Conservation (phyloP, 2,113 vertebrate species). For the Acrocephalus arundinaceus region DNA sequence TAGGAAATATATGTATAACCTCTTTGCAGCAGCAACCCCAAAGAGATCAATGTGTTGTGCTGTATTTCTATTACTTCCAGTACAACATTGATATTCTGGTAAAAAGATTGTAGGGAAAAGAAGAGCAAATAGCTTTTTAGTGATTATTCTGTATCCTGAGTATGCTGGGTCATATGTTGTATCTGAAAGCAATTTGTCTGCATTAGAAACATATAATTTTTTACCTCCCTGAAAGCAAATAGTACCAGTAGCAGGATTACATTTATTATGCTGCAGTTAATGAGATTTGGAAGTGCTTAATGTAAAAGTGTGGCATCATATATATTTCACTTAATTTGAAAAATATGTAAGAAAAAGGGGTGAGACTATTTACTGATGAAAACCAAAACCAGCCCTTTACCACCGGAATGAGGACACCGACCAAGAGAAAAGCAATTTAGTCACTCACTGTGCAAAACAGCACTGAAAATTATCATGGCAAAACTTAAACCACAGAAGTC, state of each 20-base stretch:
- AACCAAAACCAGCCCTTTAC: not conserved
- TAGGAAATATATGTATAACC: not conserved
- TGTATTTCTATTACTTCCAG: not conserved
- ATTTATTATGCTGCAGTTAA: slow-evolving; percentile 4
- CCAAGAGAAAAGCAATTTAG: not conserved
- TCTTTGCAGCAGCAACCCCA: not conserved
- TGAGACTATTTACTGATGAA: not conserved
- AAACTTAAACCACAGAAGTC: not conserved
- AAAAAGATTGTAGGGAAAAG: not conserved
- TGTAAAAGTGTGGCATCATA: not conserved
- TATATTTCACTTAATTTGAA: slow-evolving; percentile 1
- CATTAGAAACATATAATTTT: not conserved
- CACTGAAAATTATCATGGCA: not conserved
- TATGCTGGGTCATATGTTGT: not conserved
- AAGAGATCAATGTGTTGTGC: not conserved
- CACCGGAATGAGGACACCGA: not conserved
- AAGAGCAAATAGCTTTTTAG: not conserved
- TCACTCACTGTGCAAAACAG: not conserved
- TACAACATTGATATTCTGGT: slow-evolving; percentile 30
- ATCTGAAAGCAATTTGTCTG: slow-evolving; percentile 20
- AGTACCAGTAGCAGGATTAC: not conserved
- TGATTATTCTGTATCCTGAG: not conserved
- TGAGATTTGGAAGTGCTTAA: slow-evolving; percentile 25
- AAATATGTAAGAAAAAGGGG: not conserved
- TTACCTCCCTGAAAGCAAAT: not conserved